Evolutionary conservation across 2,797 vertebrate genomes (phyloP).

Genomic region (Lophius americanus): DNA sequence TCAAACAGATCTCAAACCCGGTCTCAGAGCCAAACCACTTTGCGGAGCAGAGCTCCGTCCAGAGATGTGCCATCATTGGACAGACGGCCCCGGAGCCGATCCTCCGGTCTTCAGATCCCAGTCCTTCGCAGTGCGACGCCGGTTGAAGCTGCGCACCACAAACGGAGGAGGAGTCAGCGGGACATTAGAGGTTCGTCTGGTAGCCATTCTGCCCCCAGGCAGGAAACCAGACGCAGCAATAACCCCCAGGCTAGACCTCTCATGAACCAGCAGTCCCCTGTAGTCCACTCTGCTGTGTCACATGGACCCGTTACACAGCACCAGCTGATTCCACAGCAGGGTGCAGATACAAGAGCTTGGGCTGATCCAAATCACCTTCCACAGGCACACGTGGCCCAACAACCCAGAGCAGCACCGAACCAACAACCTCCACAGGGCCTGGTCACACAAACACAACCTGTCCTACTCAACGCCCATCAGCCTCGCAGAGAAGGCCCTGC

Average conservation of each 20-base stretch:
- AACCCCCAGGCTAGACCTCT: constrained; percentile 59
- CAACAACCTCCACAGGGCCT: constrained; percentile 47
- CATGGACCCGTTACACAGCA: constrained; percentile 46
- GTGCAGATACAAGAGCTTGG: constrained; percentile 60
- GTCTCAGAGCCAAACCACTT: constrained; percentile 20
- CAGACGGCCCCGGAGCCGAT: constrained; percentile 34
- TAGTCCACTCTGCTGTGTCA: constrained; percentile 35
- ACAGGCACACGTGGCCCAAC: constrained; percentile 54
- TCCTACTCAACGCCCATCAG: constrained; percentile 36
- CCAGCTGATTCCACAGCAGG: constrained; percentile 24
- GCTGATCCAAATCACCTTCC: constrained; percentile 76
- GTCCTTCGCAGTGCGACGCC: constrained; percentile 22
- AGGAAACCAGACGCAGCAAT: constrained; percentile 52
- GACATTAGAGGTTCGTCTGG: constrained; percentile 44
- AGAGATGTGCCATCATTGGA: constrained; percentile 22
- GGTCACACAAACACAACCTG: constrained; percentile 51
- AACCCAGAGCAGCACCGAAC: constrained; percentile 35
- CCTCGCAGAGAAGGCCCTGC: constrained; percentile 48
- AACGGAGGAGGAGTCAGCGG: constrained; percentile 48
- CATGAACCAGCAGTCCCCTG: constrained; percentile 52
- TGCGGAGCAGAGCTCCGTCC: constrained; percentile 25
- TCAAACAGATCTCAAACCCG: constrained; percentile 20
- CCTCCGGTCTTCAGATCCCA: constrained; percentile 32
- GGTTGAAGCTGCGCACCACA: constrained; percentile 40
- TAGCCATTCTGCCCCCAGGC: constrained; percentile 59